A percentile compares a stretch with the other conserved stretches of the same genome.
phyloP scores from a whole-genome alignment of 2,797 vertebrate genomes.

The Garrulus glandarius region DNA sequence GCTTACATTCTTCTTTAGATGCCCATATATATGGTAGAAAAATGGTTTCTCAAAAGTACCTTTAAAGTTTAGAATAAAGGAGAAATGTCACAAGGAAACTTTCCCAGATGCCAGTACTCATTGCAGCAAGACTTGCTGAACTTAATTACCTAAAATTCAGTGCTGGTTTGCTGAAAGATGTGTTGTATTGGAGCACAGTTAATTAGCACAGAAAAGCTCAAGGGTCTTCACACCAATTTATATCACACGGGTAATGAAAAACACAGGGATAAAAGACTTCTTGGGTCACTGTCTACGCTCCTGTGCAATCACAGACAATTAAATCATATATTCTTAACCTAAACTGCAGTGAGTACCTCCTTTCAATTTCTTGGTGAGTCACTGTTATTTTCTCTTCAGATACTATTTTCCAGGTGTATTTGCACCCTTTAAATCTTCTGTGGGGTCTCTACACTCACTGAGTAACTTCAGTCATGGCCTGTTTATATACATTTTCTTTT shows the following conservation, averaged over 20 bases:
- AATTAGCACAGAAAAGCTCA: conserved; percentile 34
- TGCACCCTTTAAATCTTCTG: neutral
- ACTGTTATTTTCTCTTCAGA: neutral
- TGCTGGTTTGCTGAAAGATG: neutral
- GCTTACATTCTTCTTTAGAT: neutral
- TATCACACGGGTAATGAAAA: neutral
- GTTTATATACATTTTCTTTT: neutral
- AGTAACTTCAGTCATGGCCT: neutral
- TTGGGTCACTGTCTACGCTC: neutral
- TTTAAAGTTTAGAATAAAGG: neutral
- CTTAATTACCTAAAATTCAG: conserved; percentile 23
- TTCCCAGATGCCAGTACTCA: neutral
- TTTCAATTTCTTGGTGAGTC: neutral
- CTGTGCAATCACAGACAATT: neutral
- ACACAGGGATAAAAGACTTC: neutral
- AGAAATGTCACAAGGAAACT: neutral
- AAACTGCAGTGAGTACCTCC: neutral
- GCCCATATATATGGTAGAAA: neutral
- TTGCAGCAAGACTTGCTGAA: neutral
- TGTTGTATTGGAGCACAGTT: neutral
- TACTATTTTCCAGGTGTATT: neutral
- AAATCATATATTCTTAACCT: neutral
- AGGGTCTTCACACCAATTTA: conserved; percentile 7
- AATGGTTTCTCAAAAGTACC: neutral
- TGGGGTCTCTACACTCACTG: neutral